Conservation (phyloP, 2,113 vertebrate species). For the Ancistrus triradiatus region DNA sequence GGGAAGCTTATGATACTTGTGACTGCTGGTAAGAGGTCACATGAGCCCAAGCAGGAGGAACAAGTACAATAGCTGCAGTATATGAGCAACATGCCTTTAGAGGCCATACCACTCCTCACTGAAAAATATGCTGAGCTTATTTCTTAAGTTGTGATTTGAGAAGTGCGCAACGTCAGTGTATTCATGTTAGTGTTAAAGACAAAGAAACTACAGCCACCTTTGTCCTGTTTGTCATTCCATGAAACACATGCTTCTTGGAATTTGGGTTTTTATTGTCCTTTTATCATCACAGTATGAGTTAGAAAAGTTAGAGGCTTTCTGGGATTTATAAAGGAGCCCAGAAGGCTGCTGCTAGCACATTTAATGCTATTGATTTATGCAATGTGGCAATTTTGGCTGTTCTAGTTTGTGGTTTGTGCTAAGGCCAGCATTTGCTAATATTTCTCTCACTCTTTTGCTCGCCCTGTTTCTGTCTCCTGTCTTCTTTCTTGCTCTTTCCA, state of each 20-base stretch:
- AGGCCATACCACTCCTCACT: constrained; percentile 62
- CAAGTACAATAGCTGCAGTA: constrained; percentile 73
- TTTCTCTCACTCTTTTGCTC: constrained; percentile 7
- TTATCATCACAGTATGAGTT: background rate
- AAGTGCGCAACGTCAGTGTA: constrained; percentile 53
- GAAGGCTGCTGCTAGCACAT: constrained; percentile 20
- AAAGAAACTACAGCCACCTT: background rate
- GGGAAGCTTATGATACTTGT: constrained; percentile 83
- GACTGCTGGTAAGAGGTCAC: constrained; percentile 85
- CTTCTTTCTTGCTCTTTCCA: constrained; percentile 58
- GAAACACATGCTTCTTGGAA: background rate
- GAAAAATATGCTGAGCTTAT: constrained; percentile 66
- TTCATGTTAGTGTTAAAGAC: background rate
- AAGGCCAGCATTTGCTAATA: constrained; percentile 20
- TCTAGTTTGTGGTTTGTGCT: constrained; percentile 20
- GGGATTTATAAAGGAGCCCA: constrained; percentile 18
- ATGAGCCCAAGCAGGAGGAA: constrained; percentile 78
- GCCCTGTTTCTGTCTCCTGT: constrained; percentile 3
- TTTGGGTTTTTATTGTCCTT: constrained; percentile 5
- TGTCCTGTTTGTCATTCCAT: background rate
- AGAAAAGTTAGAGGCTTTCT: background rate
- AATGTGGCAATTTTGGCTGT: constrained; percentile 22
- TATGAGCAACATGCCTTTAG: constrained; percentile 65
- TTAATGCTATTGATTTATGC: constrained; percentile 25
- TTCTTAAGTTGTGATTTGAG: constrained; percentile 72